Evolutionary conservation across 1,140 invertebrate genomes (phyloP), one percentile per base, ranked within the genome.

Genomic region (Calephelis nemesis): DNA sequence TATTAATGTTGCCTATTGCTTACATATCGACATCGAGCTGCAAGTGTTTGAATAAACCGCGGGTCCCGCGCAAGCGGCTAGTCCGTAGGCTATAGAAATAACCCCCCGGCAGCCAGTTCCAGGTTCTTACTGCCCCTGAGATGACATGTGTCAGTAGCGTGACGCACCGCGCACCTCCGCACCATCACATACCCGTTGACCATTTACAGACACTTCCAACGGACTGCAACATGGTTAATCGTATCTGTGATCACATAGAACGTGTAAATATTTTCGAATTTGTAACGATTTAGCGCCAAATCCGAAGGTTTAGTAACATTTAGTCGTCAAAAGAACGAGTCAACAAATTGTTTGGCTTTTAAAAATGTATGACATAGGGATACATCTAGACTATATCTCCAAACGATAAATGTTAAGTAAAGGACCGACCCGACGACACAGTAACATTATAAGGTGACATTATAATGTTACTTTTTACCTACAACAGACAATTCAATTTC

Each of bases 31-130:
- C 50, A 65, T 52, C n/a, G 74, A 68, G 67, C 68, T 72, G 52
- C 60, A 10, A 50, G 9, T 70, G 62, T 48, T 70, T 69, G 71
- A 63, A 66, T 74, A 73, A 58, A 39, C 54, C 54, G 54, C 54
- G 54, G 54, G 54, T 58, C 54, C 54, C 54, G 54, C 54, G 30
- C 54, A 30, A 58, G 84, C 87, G 85, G 83, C 85, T 60, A 77
- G 80, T 81, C 83, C 85, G 75, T 86, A 85, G 81, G 80, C 54
- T 58, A 77, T 77, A 81, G 52, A 58, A 87, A 86, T 88, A 88
- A 90, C 83, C 85, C 89, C 89, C 87, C 89, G 89, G 85, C 86
- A 91, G 89, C 85, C 87, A 91, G 83, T 91, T 91, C 71, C 89
- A 91, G 89, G 89, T 91, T 77, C 81, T 87, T 81, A 81, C 77